phyloP scores from a whole-genome alignment of 2,888 invertebrate species.

The Platycnemis pennipes region DNA sequence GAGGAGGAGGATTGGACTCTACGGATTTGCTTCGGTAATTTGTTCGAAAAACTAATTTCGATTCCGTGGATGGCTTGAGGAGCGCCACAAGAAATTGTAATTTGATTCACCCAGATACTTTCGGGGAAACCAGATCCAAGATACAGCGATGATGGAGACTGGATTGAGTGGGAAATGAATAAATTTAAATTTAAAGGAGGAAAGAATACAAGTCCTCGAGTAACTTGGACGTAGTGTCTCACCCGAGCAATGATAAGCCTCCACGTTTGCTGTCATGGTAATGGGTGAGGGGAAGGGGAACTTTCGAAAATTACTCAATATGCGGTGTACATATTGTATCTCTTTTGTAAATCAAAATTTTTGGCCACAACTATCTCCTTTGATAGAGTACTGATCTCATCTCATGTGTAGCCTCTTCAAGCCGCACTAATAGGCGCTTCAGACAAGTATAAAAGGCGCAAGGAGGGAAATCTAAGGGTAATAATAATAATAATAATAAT shows the following conservation, averaged over 20 bases:
- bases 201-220: neutral
- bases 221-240: neutral
- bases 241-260: neutral
- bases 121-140: neutral
- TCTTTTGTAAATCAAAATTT: no score
- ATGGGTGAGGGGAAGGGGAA: no score
- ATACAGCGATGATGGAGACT: neutral
- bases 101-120: neutral
- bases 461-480: no score
- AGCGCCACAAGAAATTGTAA: neutral
- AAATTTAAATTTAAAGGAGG: neutral
- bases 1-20: constrained; percentile 8
- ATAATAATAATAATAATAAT: no score
- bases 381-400: no score
- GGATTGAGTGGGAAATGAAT: neutral
- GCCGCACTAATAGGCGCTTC: no score
- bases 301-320: no score
- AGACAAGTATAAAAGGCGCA: no score
- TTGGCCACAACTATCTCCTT: no score
- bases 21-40: neutral
- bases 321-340: no score
- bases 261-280: no score
- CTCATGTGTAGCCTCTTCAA: no score
- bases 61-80: neutral
- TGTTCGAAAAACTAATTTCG: neutral